A percentile compares a stretch with the other conserved stretches of the same genome.
Evolutionary conservation across 1,140 invertebrate species (phyloP).

Genomic region (Habropoda laboriosa): DNA sequence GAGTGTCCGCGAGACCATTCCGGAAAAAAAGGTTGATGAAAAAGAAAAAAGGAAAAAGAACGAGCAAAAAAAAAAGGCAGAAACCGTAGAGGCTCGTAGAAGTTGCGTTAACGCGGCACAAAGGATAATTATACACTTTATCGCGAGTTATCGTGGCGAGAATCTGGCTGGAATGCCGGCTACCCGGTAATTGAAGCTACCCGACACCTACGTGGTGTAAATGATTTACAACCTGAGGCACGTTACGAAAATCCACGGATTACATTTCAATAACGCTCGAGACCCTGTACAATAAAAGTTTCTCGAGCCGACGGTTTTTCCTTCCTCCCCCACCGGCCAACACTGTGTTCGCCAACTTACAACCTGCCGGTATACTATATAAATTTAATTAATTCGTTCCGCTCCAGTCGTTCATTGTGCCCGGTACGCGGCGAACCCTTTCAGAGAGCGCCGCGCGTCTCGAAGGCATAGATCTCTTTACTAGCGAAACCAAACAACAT

Average conservation of each 20-base stretch:
- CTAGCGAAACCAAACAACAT: neutral
- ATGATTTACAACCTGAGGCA: neutral
- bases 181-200: neutral
- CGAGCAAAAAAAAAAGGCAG: neutral
- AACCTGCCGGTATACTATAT: neutral
- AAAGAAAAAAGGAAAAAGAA: neutral
- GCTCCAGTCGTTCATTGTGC: conserved; percentile 1
- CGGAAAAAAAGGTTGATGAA: neutral
- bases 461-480: neutral
- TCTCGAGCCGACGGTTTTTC: conserved; percentile 1
- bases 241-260: conserved; percentile 2
- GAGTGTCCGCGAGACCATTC: neutral
- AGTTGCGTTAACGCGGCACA: neutral
- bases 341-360: neutral
- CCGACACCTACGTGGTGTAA: neutral
- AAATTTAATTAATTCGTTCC: conserved; percentile 38
- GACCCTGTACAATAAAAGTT: conserved; percentile 13
- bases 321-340: too few species aligned
- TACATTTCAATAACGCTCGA: neutral
- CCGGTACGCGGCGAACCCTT: neutral
- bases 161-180: neutral
- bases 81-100: neutral
- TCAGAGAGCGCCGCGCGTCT: neutral
- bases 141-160: conserved; percentile 18
- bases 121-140: conserved; percentile 14